phyloP scores from a whole-genome alignment of 2,797 vertebrate genomes.

The Sorex maritimensis region DNA sequence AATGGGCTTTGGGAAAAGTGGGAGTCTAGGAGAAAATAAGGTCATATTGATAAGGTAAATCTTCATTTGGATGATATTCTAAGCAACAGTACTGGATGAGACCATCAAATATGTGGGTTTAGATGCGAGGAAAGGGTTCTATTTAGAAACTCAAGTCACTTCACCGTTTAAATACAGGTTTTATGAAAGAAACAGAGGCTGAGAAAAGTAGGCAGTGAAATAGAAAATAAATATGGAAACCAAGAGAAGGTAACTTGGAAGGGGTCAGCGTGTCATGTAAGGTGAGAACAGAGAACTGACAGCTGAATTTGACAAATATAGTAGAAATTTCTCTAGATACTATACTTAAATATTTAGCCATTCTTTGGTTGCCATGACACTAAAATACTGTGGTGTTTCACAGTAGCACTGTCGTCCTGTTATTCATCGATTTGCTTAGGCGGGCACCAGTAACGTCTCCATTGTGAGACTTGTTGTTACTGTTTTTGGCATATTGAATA shows the following conservation, averaged over 20 bases:
- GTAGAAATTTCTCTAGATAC: not conserved
- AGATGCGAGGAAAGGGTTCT: not conserved
- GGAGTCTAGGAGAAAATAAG: not conserved
- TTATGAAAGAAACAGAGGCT: not conserved
- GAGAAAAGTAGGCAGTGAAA: not conserved
- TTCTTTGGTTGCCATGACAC: not conserved
- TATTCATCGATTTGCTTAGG: too few relatives aligned
- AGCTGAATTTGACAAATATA: not conserved
- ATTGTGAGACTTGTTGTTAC: too few relatives aligned
- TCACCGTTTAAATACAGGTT: not conserved
- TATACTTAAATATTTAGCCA: not conserved
- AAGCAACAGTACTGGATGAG: not conserved
- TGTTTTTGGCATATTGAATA: too few relatives aligned
- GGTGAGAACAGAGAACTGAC: not conserved
- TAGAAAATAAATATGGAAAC: not conserved
- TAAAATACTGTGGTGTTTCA: not conserved
- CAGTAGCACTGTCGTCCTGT: too few relatives aligned
- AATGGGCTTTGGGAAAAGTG: not conserved
- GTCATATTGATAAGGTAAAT: not conserved
- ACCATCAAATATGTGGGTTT: not conserved
- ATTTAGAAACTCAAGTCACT: not conserved
- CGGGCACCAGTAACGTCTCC: too few relatives aligned
- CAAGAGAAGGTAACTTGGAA: not conserved
- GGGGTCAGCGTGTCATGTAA: not conserved
- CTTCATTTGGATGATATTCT: conserved; percentile 6